These are phyloP conservation scores for Byasa hedistus DNA, from an alignment of 2,888 invertebrate species.

Conservation along the genomic window DNA sequence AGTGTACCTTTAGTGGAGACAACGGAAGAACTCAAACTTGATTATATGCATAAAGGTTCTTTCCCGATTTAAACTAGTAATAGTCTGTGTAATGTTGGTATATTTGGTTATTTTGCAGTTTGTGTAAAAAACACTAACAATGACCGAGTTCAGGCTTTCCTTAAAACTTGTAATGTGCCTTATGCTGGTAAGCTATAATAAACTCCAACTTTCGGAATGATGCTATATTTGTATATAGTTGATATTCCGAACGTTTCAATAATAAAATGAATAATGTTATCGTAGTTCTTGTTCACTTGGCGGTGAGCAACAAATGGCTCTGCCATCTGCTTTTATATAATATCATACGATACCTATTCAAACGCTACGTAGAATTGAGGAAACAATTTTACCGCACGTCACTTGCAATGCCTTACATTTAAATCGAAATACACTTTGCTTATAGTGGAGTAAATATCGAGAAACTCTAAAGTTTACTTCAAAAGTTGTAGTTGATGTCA, in stretches of 20 bases:
- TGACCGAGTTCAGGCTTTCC: not conserved
- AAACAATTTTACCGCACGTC: slow-evolving; percentile 15
- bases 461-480: slow-evolving; percentile 22
- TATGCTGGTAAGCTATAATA: not conserved
- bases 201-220: not conserved
- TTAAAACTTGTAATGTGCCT: not conserved
- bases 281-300: not conserved
- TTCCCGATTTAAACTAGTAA: not conserved
- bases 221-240: not conserved
- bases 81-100: not conserved
- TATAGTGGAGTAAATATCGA: slow-evolving; percentile 19
- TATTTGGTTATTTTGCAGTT: no score
- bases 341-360: not conserved
- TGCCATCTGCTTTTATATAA: not conserved
- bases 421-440: slow-evolving; percentile 17
- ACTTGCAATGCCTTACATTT: slow-evolving; percentile 3
- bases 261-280: not conserved
- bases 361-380: not conserved
- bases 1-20: slow-evolving; percentile 53
- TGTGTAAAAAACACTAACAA: no score
- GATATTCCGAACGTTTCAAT: not conserved
- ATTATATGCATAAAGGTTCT: not conserved
- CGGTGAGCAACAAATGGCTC: not conserved
- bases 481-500: slow-evolving; percentile 27
- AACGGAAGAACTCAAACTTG: slow-evolving; percentile 56